phyloP scores from a whole-genome alignment of 1,140 invertebrate species.

The Meloidogyne hapla region DNA sequence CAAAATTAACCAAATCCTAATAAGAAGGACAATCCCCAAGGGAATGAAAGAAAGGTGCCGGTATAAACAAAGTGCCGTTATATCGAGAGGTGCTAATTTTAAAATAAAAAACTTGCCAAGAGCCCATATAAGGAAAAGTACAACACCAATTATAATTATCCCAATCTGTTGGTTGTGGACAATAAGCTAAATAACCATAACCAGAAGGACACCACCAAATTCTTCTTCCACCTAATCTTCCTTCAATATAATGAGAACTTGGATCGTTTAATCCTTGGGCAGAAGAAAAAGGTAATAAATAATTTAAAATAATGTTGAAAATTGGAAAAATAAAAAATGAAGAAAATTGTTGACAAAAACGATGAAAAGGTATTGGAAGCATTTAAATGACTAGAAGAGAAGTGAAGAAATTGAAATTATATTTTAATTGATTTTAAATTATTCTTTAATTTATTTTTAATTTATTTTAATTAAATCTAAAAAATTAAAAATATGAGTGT shows the following conservation, averaged over 20 bases:
- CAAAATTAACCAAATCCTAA: too few relatives aligned
- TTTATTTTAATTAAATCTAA: too few relatives aligned
- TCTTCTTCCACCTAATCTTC: slow-evolving; percentile 60
- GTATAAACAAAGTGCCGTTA: too few relatives aligned
- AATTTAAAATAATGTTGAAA: slow-evolving; percentile 5
- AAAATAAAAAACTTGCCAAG: slow-evolving; percentile 30
- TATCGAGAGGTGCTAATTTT: too few relatives aligned
- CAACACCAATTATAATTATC: slow-evolving; percentile 64
- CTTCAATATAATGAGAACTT: slow-evolving; percentile 64
- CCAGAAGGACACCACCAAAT: slow-evolving; percentile 63
- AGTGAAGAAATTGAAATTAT: too few relatives aligned
- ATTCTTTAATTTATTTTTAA: too few relatives aligned
- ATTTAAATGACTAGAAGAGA: not conserved
- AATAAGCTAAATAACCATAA: slow-evolving; percentile 64
- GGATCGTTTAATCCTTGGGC: slow-evolving; percentile 61
- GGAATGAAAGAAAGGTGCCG: too few relatives aligned
- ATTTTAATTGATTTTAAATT: too few relatives aligned
- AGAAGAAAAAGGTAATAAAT: slow-evolving; percentile 52
- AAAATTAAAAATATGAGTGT: too few relatives aligned
- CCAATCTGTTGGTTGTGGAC: slow-evolving; percentile 64
- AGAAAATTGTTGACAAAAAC: not conserved
- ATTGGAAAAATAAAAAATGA: not conserved
- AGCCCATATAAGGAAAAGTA: slow-evolving; percentile 60
- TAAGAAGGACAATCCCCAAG: too few relatives aligned
- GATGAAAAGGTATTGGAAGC: not conserved